Evolutionary conservation across 2,888 invertebrate species (phyloP).

Genomic region (Cantharis lateralis): DNA sequence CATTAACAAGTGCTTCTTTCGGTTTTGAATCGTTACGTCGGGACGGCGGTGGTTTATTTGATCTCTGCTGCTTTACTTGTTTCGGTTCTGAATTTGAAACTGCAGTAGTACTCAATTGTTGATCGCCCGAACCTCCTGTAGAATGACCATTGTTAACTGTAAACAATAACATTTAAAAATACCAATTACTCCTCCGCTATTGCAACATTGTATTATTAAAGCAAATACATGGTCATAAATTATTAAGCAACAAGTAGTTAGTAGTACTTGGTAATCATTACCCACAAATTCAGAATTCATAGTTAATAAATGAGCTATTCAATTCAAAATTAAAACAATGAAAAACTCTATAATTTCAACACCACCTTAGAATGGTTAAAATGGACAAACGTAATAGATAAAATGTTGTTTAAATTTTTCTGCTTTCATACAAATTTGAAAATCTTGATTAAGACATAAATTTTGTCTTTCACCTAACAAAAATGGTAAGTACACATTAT

Average conservation of each 20-base stretch:
- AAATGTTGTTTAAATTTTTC: not conserved
- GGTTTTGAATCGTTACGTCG: slow-evolving; percentile 53
- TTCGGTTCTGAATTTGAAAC: slow-evolving; percentile 7
- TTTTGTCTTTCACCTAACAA: not conserved
- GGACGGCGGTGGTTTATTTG: slow-evolving; percentile 50
- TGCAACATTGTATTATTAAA: not conserved
- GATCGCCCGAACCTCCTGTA: slow-evolving; percentile 29
- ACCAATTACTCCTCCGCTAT: not conserved
- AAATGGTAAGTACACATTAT: not conserved
- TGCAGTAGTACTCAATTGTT: slow-evolving; percentile 19
- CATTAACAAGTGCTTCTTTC: slow-evolving; percentile 70
- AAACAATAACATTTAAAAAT: slow-evolving; percentile 1
- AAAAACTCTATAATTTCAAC: not conserved
- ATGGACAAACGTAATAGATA: not conserved
- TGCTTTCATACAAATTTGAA: not conserved
- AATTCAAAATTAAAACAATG: not conserved
- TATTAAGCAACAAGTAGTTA: not conserved
- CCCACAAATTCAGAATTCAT: not conserved
- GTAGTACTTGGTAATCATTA: not conserved
- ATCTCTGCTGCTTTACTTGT: slow-evolving; percentile 37
- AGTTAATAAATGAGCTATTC: not conserved
- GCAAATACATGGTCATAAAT: not conserved
- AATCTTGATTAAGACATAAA: not conserved
- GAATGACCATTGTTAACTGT: slow-evolving; percentile 30
- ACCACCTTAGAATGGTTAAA: not conserved